A percentile compares a stretch with the other conserved stretches of the same genome.
Evolutionary conservation across 1,140 invertebrate genomes (phyloP).

Genomic region (Branchinecta lindahli): DNA sequence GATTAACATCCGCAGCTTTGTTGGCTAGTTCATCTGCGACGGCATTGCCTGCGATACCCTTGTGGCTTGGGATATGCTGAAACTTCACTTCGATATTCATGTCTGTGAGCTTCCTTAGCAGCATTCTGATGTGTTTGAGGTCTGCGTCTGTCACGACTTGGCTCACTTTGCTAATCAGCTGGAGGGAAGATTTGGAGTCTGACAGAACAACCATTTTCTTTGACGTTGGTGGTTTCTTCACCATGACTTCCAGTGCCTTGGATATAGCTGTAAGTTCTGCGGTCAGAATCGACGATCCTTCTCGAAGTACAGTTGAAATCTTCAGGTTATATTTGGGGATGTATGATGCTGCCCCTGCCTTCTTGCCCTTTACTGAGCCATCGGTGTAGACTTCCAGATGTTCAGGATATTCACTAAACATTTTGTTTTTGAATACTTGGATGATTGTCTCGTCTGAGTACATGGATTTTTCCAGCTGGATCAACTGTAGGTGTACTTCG

Average conservation of each 20-base stretch:
- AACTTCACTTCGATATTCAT: too few relatives aligned
- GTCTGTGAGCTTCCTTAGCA: too few relatives aligned
- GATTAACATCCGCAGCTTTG: too few relatives aligned
- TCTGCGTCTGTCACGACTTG: too few relatives aligned
- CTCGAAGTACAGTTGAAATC: not conserved
- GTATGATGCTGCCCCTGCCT: not conserved
- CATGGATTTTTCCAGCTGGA: not conserved
- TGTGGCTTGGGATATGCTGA: too few relatives aligned
- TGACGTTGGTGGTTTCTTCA: not conserved
- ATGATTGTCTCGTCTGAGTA: too few relatives aligned
- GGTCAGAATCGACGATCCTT: not conserved
- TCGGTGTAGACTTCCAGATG: not conserved
- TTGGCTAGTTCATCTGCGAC: too few relatives aligned
- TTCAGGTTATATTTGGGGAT: not conserved
- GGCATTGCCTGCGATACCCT: too few relatives aligned
- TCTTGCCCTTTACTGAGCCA: not conserved
- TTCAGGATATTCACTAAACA: not conserved
- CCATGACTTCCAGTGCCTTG: not conserved
- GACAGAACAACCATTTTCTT: not conserved
- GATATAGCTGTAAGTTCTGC: not conserved
- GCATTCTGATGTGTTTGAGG: too few relatives aligned
- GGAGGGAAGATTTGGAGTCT: not conserved
- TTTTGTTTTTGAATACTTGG: not conserved
- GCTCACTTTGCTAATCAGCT: not conserved
- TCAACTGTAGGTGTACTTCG: not conserved